Percentiles rank a stretch among this genome's conserved stretches.
Evolutionary conservation across 2,888 invertebrate species (phyloP).

Genomic region (Metellina segmentata): DNA sequence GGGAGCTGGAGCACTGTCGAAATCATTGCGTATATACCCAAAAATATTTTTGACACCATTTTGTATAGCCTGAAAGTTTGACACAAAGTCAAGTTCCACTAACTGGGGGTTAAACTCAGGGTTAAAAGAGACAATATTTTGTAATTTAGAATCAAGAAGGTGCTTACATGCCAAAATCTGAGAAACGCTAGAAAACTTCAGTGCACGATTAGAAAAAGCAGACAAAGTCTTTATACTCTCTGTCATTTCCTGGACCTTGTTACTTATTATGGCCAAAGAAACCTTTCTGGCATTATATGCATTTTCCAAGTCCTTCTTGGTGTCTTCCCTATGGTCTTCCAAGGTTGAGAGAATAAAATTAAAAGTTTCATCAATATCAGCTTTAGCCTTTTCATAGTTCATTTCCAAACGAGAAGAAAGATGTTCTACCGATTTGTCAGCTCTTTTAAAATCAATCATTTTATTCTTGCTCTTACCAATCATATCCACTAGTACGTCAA

Average conservation of each 20-base stretch:
- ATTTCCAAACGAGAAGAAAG: constrained; percentile 84
- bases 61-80: constrained; percentile 98
- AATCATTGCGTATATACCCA: constrained; percentile 92
- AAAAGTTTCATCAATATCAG: constrained; percentile 93
- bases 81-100: constrained; percentile 96
- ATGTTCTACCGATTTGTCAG: constrained; percentile 92
- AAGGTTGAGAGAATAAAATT: constrained; percentile 96
- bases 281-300: constrained; percentile 95
- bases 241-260: constrained; percentile 94
- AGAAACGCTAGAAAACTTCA: constrained; percentile 92
- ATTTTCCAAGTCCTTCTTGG: constrained; percentile 96
- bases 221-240: constrained; percentile 94
- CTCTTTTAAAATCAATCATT: constrained; percentile 89
- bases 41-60: constrained; percentile 95
- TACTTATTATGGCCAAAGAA: constrained; percentile 90
- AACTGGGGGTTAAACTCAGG: constrained; percentile 91
- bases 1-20: constrained; percentile 82
- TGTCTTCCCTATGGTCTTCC: constrained; percentile 96
- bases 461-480: constrained; percentile 92
- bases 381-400: constrained; percentile 82
- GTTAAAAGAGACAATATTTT: constrained; percentile 89
- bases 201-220: constrained; percentile 95
- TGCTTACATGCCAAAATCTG: constrained; percentile 96
- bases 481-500: constrained; percentile 88
- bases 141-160: constrained; percentile 93